Conservation (phyloP, 2,113 vertebrate genomes). For the Oryzias curvinotus region DNA sequence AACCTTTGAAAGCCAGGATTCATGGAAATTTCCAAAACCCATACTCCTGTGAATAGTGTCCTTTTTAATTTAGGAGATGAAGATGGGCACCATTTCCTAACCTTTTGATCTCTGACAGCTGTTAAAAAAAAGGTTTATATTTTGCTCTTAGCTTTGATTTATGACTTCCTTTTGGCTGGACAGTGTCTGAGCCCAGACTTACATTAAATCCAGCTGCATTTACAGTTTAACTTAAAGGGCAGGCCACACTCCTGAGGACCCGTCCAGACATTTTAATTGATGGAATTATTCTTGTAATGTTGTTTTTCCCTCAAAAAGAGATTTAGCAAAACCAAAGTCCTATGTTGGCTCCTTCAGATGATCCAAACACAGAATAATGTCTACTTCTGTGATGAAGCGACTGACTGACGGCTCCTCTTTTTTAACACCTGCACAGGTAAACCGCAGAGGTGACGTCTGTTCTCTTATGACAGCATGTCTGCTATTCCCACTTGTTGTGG, state of each 20-base stretch:
- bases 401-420: constrained; percentile 24
- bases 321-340: no score
- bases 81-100: constrained; percentile 1
- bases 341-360: no score
- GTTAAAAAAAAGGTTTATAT: constrained; percentile 17
- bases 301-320: no score
- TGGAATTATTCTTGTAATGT: neutral
- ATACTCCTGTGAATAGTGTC: constrained; percentile 1
- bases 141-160: constrained; percentile 30
- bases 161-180: constrained; percentile 35
- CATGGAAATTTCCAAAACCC: neutral
- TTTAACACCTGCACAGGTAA: constrained; percentile 45
- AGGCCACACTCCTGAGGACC: constrained; percentile 2
- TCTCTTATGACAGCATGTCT: constrained; percentile 44
- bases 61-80: constrained; percentile 11
- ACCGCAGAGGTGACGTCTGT: constrained; percentile 8
- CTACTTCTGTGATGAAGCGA: neutral
- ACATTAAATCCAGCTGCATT: constrained; percentile 15
- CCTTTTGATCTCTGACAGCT: constrained; percentile 14
- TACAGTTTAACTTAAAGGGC: constrained; percentile 13
- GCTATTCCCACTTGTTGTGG: constrained; percentile 10
- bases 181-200: constrained; percentile 2
- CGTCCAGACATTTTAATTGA: neutral
- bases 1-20: constrained; percentile 23
- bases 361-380: neutral